Percentiles rank a stretch among this genome's conserved stretches.
Evolutionary conservation across 1,140 invertebrate species (phyloP).

Genomic region (Platyscapa corneri): DNA sequence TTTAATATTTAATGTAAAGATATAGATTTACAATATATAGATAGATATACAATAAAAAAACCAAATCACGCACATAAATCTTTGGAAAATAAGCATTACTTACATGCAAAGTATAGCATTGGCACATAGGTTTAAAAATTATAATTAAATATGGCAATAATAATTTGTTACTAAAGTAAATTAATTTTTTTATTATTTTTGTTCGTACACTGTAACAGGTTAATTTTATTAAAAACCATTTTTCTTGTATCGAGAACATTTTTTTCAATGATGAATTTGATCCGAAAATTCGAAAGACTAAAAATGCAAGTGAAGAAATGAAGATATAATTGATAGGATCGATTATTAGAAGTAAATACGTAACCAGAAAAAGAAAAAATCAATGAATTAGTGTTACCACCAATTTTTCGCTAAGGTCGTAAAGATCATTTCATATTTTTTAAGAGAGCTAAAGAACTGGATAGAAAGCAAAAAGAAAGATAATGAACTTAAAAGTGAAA

Average conservation of each 20-base stretch:
- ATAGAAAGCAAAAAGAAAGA: not conserved
- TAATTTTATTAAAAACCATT: not conserved
- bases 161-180: slow-evolving; percentile 37
- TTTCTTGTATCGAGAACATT: slow-evolving; percentile 17
- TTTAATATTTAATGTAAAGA: not conserved
- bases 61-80: slow-evolving; percentile 55
- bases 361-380: slow-evolving; percentile 19
- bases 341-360: slow-evolving; percentile 25
- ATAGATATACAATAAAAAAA: slow-evolving; percentile 8
- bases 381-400: slow-evolving; percentile 38
- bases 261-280: slow-evolving; percentile 1
- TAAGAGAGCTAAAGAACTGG: not conserved
- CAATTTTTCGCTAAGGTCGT: slow-evolving; percentile 49
- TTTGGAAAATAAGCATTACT: slow-evolving; percentile 87
- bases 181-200: not conserved
- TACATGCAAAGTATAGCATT: slow-evolving; percentile 92
- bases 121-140: slow-evolving; percentile 62
- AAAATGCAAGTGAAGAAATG: not conserved
- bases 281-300: slow-evolving; percentile 10
- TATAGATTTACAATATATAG: not conserved
- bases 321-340: slow-evolving; percentile 11
- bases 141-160: slow-evolving; percentile 20
- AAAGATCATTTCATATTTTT: slow-evolving; percentile 48
- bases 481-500: not conserved
- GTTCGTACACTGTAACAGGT: not conserved